These are phyloP conservation scores for Triplophysa tibetana DNA, from an alignment of 2,113 vertebrate genomes.

Conservation along the genomic window DNA sequence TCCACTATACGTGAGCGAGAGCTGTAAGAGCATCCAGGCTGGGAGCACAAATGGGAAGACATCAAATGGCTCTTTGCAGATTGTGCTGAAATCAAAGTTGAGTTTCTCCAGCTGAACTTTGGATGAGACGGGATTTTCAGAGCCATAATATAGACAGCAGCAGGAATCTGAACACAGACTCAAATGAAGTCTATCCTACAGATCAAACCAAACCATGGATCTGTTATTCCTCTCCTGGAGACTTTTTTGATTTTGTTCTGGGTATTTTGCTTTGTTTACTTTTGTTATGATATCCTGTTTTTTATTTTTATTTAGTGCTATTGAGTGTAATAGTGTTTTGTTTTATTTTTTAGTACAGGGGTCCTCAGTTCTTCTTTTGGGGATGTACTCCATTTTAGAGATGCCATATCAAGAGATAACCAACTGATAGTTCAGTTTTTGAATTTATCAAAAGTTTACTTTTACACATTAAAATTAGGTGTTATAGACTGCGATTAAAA, in stretches of 20 bases:
- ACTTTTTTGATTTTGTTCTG: background rate
- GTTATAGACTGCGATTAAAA: too few species aligned
- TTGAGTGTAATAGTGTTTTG: background rate
- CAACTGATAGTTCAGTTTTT: too few species aligned
- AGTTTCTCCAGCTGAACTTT: conserved; percentile 55
- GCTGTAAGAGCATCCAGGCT: conserved; percentile 50
- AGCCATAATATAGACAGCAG: background rate
- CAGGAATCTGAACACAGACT: background rate
- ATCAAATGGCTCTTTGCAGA: conserved; percentile 72
- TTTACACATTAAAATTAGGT: too few species aligned
- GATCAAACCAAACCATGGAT: background rate
- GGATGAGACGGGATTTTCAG: conserved; percentile 44
- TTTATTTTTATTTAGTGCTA: background rate
- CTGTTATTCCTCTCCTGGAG: conserved; percentile 5
- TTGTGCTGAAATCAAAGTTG: conserved; percentile 61
- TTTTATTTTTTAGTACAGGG: background rate
- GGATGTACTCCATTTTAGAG: too few species aligned
- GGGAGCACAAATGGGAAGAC: conserved; percentile 51
- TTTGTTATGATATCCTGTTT: background rate
- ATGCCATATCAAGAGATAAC: too few species aligned
- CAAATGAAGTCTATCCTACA: background rate
- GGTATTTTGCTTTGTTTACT: background rate
- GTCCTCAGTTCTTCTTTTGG: too few species aligned
- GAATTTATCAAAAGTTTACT: too few species aligned
- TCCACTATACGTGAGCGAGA: conserved; percentile 29